A percentile compares a stretch with the other conserved stretches of the same genome.
These are phyloP conservation scores for Melanotaenia nigrans DNA, from an alignment of 2,797 vertebrate genomes.

Conservation along the genomic window DNA sequence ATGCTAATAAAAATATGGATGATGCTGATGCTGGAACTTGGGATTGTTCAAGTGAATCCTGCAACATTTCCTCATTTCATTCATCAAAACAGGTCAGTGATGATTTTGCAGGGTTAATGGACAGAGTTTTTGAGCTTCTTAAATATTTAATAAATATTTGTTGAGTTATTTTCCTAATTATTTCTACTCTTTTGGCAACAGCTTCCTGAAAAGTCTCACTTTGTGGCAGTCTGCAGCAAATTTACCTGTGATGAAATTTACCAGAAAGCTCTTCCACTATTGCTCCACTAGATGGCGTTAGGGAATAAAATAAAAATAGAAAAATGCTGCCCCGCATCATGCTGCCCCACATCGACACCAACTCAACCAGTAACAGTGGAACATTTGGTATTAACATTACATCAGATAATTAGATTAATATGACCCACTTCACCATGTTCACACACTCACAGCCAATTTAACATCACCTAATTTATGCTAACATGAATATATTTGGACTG, in stretches of 20 bases:
- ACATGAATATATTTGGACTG: background rate
- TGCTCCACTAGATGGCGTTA: conserved; percentile 9
- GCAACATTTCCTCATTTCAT: background rate
- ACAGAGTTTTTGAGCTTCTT: too few species aligned
- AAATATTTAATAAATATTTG: background rate
- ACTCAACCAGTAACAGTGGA: background rate
- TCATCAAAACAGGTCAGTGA: background rate
- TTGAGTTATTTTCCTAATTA: background rate
- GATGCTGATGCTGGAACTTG: too few species aligned
- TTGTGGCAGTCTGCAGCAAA: background rate
- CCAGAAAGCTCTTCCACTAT: background rate
- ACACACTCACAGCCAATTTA: background rate
- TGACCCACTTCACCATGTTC: background rate
- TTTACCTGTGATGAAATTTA: too few species aligned
- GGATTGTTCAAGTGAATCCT: background rate
- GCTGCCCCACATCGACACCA: background rate
- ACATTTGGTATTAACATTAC: background rate
- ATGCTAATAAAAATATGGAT: too few species aligned
- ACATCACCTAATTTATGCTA: background rate
- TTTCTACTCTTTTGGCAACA: background rate
- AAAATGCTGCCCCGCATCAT: background rate
- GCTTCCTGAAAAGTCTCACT: background rate
- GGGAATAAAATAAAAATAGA: background rate
- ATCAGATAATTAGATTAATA: background rate
- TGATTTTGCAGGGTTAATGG: background rate